A percentile compares a stretch with the other conserved stretches of the same genome.
These are phyloP conservation scores for Popillia japonica DNA, from an alignment of 1,140 invertebrate genomes.

Conservation along the genomic window DNA sequence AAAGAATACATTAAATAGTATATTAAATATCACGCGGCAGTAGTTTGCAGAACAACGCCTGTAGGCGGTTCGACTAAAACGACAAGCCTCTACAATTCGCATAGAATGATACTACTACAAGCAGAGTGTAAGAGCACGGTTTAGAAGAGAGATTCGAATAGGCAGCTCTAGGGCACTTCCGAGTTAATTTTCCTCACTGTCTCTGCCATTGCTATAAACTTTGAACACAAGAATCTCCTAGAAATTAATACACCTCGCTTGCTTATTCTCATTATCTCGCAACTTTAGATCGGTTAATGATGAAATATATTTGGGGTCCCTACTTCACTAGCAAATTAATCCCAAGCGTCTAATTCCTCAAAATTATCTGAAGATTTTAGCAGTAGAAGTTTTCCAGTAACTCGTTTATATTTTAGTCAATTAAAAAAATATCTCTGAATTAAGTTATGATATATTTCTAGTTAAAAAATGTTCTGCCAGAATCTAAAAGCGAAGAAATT, in stretches of 20 bases:
- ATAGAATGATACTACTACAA: not conserved
- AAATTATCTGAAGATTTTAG: no score
- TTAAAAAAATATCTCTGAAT: no score
- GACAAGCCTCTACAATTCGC: not conserved
- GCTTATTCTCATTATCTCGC: not conserved
- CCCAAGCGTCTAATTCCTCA: no score
- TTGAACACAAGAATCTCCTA: not conserved
- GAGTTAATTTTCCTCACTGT: conserved; percentile 12
- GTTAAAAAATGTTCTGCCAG: no score
- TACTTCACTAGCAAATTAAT: no score
- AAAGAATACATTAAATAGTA: conserved; percentile 3
- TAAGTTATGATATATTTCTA: no score
- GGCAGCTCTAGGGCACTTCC: not conserved
- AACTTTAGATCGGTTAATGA: not conserved
- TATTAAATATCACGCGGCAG: conserved; percentile 5
- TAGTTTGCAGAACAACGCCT: conserved; percentile 19
- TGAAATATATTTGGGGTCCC: not conserved
- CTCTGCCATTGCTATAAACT: not conserved
- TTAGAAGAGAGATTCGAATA: not conserved
- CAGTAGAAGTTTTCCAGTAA: no score
- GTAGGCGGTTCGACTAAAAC: conserved; percentile 6
- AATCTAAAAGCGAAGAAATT: no score
- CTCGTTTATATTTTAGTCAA: no score
- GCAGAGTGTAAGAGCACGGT: not conserved
- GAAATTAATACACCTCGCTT: not conserved